These are phyloP conservation scores for Bucco capensis DNA, from an alignment of 2,113 vertebrate genomes.

Conservation along the genomic window DNA sequence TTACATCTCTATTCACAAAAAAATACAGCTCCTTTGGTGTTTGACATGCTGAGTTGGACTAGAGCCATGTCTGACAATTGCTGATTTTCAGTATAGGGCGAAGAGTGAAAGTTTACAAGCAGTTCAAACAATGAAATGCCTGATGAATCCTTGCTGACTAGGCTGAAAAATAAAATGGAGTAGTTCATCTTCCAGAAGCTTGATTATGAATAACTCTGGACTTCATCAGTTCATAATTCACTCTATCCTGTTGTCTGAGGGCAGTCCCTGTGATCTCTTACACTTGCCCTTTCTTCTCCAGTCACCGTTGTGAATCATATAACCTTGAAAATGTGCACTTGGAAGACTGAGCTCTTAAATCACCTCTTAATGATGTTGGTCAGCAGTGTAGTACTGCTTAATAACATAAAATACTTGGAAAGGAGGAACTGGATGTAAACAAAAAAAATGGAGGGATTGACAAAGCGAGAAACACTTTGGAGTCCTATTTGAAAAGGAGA, in stretches of 20 bases:
- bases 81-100: neutral
- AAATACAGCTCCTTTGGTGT: neutral
- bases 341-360: neutral
- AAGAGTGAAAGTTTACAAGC: neutral
- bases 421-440: neutral
- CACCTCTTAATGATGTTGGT: neutral
- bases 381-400: neutral
- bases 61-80: neutral
- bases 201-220: neutral
- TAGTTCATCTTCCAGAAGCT: neutral
- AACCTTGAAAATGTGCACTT: neutral
- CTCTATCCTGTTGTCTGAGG: neutral
- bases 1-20: neutral
- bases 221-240: neutral
- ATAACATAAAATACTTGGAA: neutral
- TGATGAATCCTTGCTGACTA: neutral
- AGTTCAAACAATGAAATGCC: neutral
- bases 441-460: neutral
- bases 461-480: neutral
- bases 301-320: neutral
- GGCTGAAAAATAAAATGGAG: neutral
- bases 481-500: neutral
- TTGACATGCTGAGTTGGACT: neutral
- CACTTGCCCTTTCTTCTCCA: neutral
- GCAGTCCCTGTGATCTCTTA: neutral